Evolutionary conservation across 2,797 vertebrate species (phyloP), one percentile per base, ranked within the genome.

Genomic region (Melanogrammus aeglefinus): DNA sequence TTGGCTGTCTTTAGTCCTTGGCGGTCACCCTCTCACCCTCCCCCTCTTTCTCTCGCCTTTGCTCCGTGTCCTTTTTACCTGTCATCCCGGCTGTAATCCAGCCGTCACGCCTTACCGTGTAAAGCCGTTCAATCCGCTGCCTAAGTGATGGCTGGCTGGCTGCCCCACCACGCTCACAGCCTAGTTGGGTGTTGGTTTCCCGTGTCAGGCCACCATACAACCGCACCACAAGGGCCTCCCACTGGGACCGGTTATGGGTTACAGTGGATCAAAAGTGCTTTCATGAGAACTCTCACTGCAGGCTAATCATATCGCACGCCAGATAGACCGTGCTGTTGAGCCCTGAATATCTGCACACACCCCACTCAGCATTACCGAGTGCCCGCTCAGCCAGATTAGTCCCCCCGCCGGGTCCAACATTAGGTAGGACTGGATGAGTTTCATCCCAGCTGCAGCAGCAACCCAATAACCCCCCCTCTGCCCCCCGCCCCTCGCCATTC

Each of bases 111-210:
- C 44, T 66, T 36, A 44, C 72, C 47, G n/a, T 79, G 77, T 76
- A 80, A 73, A 77, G 70, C 70, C 41, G 72, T 80, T 36, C 84
- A 81, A 39, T 39, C 41, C 73, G 38, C 29, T 75, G 76, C 63
- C 63, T 78, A 73, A 78, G 41, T 84, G 81, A 86, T 9, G 13
- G 75, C 79, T 80, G 2, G 16, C 72, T 81, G 83, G 69, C 51
- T 24, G n/a, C 57, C 57, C 57, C 21, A 63, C 6, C 57, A 10
- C 5, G 35, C 35, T 6, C 57, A 63, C 57, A 63, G 57, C 24
- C 57, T 3, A 24, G n/a, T 63, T 63, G 6, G 57, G 57, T 24
- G 57, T n/a, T 21, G 47, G 47, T 21, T 57, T 21, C 18, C 18
- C 1, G 47, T 21, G 6, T 57, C 47, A 57, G 18, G 47, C 47